Base-by-base conservation (phyloP, 2,113 vertebrate species). In the Cheilinus undulatus region DNA sequence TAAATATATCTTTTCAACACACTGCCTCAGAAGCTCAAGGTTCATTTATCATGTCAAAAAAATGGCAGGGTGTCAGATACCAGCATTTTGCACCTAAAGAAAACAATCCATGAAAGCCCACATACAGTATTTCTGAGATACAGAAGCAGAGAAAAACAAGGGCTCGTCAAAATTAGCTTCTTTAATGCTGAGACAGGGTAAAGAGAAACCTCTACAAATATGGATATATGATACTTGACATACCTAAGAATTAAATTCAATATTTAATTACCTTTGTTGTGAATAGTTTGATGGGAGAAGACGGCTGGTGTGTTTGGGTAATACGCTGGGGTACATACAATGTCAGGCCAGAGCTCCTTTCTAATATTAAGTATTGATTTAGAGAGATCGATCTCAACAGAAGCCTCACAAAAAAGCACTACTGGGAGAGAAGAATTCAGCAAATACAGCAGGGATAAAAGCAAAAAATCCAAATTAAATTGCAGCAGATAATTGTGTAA, bases 311-410 rank as follows among this genome's bases (percentile, higher is more conserved):
- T 80, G 81, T 88, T 85, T 84, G 80, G 80, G 88, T 43, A 73
- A 88, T 88, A 69, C 60, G 78, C 78, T 73, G 82, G 87, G 80
- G 87, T 86, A 85, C 71, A 82, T 88, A 83, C 73, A 76, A 80
- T 83, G 83, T 88, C 91, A 86, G 82, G 83, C 88, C 87, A 83
- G 72, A 32, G 72, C 83, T 83, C 88, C 85, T 87, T 86, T 89
- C 91, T 89, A 84, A 92, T 92, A 92, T 92, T 89, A 92, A 89
- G 79, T 92, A 92, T 92, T 83, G 91, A 92, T 91, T 83, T 53
- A 40, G 56, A 62, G 52, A 80, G 74, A 88, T 89, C 88, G 85
- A 91, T 89, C 88, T 83, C 69, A 90, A 83, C 87, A 69, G 59
- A 36, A 3, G 69, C 14, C 56, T 30, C 87, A 88, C 89, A 86